Base-by-base conservation (phyloP, 2,113 vertebrate species). In the Percina caprodes region DNA sequence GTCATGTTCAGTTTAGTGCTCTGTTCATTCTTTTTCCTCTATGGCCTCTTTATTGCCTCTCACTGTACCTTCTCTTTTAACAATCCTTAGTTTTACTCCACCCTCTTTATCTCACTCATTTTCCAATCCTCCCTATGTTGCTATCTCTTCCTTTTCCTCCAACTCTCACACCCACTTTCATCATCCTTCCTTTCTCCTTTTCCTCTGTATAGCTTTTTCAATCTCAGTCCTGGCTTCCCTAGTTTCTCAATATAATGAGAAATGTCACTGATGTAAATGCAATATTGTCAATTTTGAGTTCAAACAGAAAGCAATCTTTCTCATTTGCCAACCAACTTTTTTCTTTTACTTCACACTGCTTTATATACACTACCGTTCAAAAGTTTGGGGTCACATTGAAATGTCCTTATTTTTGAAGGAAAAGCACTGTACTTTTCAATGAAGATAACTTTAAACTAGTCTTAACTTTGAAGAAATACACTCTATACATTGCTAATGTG, bases 1-100 rank as follows among this genome's bases (percentile, higher is more conserved):
- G 73, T 82, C 77, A 84, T 80, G 59, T 69, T 77, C 33, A 21
- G 63, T 79, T 69, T 77, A 23, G 51, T 65, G 42, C 52, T 58
- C 35, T 83, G 51, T 54, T 82, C 35, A n/a, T 26, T 70, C 23
- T 16, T 6, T 6, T 65, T 42, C 51, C 66, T 86, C 83, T 19
- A 6, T 48, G 21, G 58, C n/a, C 26, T 72, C 49, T 79, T 71
- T 69, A 79, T 75, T 51, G 30, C 68, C 65, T 58, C 39, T 71
- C 68, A 24, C 39, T 11, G 18, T 55, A 24, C 6, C 11, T 48
- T 74, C 60, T 56, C 11, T 74, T 86, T 73, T 56, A 74, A 77
- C 80, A 69, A 33, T 48, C 3, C 45, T 30, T 45, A 56, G 4
- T 68, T 83, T 68, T 71, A 58, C 65, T 62, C 24, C 42, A 21